A percentile compares a stretch with the other conserved stretches of the same genome.
Evolutionary conservation across 2,113 vertebrate species (phyloP).

Genomic region (Eurypyga helias): DNA sequence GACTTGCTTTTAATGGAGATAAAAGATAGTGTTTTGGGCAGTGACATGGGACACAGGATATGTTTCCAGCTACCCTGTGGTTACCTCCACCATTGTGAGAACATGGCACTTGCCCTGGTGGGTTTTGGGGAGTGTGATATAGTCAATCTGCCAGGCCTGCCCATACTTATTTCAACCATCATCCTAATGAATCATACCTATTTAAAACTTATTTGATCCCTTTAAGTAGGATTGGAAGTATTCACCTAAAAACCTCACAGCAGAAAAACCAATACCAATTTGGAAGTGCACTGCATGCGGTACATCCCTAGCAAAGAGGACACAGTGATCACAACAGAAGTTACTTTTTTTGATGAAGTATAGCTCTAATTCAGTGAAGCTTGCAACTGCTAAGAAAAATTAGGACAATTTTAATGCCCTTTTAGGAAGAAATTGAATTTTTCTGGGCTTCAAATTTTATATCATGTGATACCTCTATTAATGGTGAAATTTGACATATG

Average conservation of each 20-base stretch:
- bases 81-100: too few relatives aligned
- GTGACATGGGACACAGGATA: too few relatives aligned
- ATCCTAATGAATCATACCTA: too few relatives aligned
- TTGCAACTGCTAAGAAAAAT: neutral
- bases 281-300: neutral
- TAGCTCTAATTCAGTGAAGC: neutral
- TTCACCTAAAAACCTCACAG: neutral
- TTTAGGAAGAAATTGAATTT: neutral
- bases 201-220: neutral
- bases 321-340: neutral
- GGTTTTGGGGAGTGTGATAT: too few relatives aligned
- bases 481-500: neutral
- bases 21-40: too few relatives aligned
- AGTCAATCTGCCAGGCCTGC: too few relatives aligned
- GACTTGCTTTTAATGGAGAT: too few relatives aligned
- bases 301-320: neutral
- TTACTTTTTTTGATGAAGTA: neutral
- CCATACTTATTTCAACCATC: too few relatives aligned
- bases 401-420: neutral
- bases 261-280: neutral
- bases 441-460: neutral
- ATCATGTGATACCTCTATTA: neutral
- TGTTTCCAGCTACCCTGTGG: too few relatives aligned
- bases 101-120: too few relatives aligned
- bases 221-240: neutral